These are phyloP conservation scores for Haplochromis vanheusdeni DNA, from an alignment of 2,113 vertebrate species.

Conservation along the genomic window DNA sequence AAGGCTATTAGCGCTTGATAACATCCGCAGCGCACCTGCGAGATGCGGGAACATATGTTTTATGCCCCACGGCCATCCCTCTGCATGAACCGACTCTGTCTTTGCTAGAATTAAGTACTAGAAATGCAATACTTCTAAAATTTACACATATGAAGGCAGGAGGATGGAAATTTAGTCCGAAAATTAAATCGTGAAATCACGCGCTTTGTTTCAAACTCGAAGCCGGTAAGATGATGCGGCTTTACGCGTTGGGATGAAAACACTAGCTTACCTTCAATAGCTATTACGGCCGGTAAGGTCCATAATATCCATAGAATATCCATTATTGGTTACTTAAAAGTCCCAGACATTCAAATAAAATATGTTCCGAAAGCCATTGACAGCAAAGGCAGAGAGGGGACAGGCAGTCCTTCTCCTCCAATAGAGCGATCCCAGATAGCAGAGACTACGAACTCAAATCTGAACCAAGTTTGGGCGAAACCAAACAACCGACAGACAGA, in stretches of 20 bases:
- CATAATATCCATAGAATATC: slow-evolving; percentile 81
- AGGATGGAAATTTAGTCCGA: neutral
- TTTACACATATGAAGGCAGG: neutral
- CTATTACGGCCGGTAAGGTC: slow-evolving; percentile 72
- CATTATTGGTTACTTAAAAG: slow-evolving; percentile 69
- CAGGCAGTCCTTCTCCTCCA: slow-evolving; percentile 65
- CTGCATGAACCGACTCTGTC: neutral
- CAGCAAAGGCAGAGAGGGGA: slow-evolving; percentile 56
- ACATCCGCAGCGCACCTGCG: slow-evolving; percentile 24
- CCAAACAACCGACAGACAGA: slow-evolving; percentile 68
- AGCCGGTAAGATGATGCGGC: slow-evolving; percentile 50
- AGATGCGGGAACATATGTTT: slow-evolving; percentile 31
- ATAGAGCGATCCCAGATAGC: slow-evolving; percentile 60
- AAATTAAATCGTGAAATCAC: neutral
- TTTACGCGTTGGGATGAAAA: slow-evolving; percentile 10
- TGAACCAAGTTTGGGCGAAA: slow-evolving; percentile 73
- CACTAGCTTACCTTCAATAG: slow-evolving; percentile 75
- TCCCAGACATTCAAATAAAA: slow-evolving; percentile 73
- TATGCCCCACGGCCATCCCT: neutral
- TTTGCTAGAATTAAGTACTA: neutral
- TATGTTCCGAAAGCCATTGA: slow-evolving; percentile 74
- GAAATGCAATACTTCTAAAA: neutral
- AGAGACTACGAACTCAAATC: slow-evolving; percentile 66
- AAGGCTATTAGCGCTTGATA: neutral
- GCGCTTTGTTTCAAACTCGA: slow-evolving; percentile 55